Conservation (phyloP, 2,113 vertebrate species). For the Phainopepla nitens region DNA sequence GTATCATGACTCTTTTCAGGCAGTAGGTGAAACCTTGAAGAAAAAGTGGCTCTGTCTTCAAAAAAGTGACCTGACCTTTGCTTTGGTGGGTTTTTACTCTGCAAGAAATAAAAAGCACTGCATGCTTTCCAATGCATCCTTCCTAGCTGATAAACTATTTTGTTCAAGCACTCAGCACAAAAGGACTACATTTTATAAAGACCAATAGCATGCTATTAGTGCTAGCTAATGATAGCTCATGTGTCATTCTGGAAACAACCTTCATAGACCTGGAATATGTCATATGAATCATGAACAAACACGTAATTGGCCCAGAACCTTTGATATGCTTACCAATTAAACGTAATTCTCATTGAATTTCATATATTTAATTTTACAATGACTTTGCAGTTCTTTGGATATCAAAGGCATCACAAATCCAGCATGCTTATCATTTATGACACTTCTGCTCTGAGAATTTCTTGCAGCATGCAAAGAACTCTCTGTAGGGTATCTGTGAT, state of each 20-base stretch:
- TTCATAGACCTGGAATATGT: conserved; percentile 63
- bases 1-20: conserved; percentile 84
- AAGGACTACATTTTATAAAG: conserved; percentile 63
- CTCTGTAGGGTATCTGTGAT: conserved; percentile 55
- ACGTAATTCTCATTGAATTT: conserved; percentile 42
- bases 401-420: conserved; percentile 58
- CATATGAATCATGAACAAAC: conserved; percentile 50
- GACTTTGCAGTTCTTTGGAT: conserved; percentile 60
- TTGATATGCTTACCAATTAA: conserved; percentile 72
- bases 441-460: conserved; percentile 65
- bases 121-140: conserved; percentile 78
- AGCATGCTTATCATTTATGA: conserved; percentile 73
- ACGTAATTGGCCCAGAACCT: conserved; percentile 47
- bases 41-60: conserved; percentile 86
- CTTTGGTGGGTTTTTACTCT: conserved; percentile 83
- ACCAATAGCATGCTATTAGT: conserved; percentile 72
- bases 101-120: conserved; percentile 80
- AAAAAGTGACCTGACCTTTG: conserved; percentile 86
- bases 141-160: conserved; percentile 70
- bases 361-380: conserved; percentile 18
- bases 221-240: conserved; percentile 64
- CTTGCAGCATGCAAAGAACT: conserved; percentile 75
- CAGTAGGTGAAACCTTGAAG: conserved; percentile 87
- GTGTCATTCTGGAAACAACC: conserved; percentile 35
- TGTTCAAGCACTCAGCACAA: conserved; percentile 74